Evolutionary conservation across 2,113 vertebrate genomes (phyloP).

Genomic region (Odontophorus gujanensis): DNA sequence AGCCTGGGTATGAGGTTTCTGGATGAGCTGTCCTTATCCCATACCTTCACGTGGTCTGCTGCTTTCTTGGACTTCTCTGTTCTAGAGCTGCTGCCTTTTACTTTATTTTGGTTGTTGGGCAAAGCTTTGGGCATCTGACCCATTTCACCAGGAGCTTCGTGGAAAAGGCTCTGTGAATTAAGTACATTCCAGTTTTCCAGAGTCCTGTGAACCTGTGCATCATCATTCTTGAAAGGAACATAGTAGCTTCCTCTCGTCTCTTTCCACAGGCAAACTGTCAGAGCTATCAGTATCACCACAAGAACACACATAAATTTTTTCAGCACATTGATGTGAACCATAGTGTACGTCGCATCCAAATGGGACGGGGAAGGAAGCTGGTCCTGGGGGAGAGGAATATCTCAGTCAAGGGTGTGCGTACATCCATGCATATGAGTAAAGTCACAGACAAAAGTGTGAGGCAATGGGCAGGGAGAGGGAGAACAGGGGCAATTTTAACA

Average conservation of each 20-base stretch:
- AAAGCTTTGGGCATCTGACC: neutral
- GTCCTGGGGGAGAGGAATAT: slow-evolving; percentile 52
- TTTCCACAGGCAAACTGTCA: slow-evolving; percentile 78
- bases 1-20: slow-evolving; percentile 75
- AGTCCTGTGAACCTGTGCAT: slow-evolving; percentile 5
- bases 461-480: neutral
- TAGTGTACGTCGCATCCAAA: slow-evolving; percentile 66
- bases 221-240: slow-evolving; percentile 48
- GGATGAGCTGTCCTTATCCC: slow-evolving; percentile 81
- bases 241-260: slow-evolving; percentile 75
- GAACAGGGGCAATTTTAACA: neutral
- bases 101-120: neutral
- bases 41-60: slow-evolving; percentile 62
- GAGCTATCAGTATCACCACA: slow-evolving; percentile 71
- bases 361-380: slow-evolving; percentile 25
- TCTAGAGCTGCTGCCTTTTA: neutral
- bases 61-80: slow-evolving; percentile 28
- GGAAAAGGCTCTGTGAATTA: slow-evolving; percentile 13
- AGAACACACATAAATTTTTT: slow-evolving; percentile 71
- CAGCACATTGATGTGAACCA: slow-evolving; percentile 78
- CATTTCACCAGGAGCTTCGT: neutral
- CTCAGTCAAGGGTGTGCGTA: neutral
- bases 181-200: neutral
- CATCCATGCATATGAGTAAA: fast-evolving
- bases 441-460: neutral